Base-by-base conservation (phyloP, 2,888 invertebrate species). In the Drosophila macrospina region DNA sequence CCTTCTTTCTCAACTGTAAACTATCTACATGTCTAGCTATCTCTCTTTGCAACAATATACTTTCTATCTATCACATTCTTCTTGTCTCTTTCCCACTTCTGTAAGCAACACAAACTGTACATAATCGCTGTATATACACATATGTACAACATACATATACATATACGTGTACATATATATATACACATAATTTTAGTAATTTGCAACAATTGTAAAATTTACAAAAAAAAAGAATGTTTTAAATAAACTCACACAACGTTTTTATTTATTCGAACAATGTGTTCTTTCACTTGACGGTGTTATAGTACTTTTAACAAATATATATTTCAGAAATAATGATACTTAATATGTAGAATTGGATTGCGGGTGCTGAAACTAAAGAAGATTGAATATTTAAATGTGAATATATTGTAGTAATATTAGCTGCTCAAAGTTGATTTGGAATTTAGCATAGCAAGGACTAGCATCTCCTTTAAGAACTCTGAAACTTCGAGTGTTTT, bases 131-230 rank as follows among this genome's bases (percentile, higher is more conserved):
- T 78, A 74, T 74, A 74, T 76, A 59, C 20, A 41, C 30, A 64
- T 28, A 60, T 45, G 56, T 72, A 61, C 55, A 68, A 32, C 36
- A 44, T 54, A 52, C 16, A 20, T 60, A 60, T 41, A 54, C 50
- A 37, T 36, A 50, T 70, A 62, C 63, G 44, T 37, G 57, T 11
- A 39, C 45, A 54, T 54, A 37, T 41, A 50, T 70, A 62, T 68
- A 44, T 47, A 57, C 8, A 39, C 45, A 54, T 13, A 16, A 74
- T 62, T 54, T 78, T 76, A 86, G 80, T 74, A 74, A 77, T 79
- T 80, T 88, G 89, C 89, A 89, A 89, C 89, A 89, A 89, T 89
- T 86, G 80, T 83, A 86, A 89, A 79, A 89, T 89, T 89, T 89
- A 89, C 77, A 76, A 89, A 87, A 83, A 74, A 74, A 81, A 73